These are phyloP conservation scores for Drosophila miranda DNA, from an alignment of 1,140 invertebrate species.

Conservation along the genomic window DNA sequence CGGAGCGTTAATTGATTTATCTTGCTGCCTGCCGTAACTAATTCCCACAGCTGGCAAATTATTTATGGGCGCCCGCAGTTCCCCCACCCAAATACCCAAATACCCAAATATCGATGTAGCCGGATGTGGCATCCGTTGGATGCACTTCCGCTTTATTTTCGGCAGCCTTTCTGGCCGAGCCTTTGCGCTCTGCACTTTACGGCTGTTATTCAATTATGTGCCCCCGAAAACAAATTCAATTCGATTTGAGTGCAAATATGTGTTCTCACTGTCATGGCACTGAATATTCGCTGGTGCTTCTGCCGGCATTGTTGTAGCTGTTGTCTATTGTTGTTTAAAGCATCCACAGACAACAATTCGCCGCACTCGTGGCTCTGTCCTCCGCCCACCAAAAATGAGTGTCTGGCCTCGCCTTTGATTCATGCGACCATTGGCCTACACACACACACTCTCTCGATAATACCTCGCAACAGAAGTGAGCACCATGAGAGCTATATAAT, in stretches of 20 bases:
- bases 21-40: conserved; percentile 58
- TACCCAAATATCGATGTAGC: conserved; percentile 8
- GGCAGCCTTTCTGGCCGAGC: conserved; percentile 46
- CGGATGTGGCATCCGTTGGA: conserved; percentile 1
- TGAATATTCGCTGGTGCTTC: neutral
- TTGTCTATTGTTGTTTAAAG: conserved; percentile 28
- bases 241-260: conserved; percentile 79
- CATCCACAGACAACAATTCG: conserved; percentile 27
- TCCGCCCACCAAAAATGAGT: conserved; percentile 1
- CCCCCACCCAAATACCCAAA: neutral
- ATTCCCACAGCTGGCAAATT: conserved; percentile 57
- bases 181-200: conserved; percentile 28
- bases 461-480: too few relatives aligned
- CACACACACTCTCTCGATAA: neutral
- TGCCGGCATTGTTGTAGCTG: conserved; percentile 5
- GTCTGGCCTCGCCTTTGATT: conserved; percentile 52
- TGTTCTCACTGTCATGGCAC: conserved; percentile 50
- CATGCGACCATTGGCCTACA: conserved; percentile 51
- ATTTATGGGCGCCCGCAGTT: conserved; percentile 39
- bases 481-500: neutral
- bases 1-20: conserved; percentile 74
- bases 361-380: neutral
- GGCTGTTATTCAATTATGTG: conserved; percentile 71
- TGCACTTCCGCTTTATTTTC: conserved; percentile 53
- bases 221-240: conserved; percentile 55